These are phyloP conservation scores for Lipophrys pholis DNA, from an alignment of 2,113 vertebrate species.

Conservation along the genomic window DNA sequence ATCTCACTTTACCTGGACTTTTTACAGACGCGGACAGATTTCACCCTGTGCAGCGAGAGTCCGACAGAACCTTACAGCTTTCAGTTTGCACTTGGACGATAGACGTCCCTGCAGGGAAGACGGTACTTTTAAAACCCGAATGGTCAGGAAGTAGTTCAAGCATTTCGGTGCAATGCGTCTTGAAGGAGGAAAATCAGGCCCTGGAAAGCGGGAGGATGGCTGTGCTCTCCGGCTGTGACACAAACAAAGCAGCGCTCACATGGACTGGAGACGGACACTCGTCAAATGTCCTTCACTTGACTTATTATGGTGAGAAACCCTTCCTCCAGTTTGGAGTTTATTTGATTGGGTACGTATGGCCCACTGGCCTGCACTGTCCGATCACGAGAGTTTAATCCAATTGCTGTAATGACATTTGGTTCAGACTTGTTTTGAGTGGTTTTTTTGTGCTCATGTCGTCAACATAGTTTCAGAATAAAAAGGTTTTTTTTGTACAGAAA, in stretches of 20 bases:
- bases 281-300: constrained; percentile 39
- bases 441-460: not conserved
- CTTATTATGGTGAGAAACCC: constrained; percentile 61
- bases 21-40: not conserved
- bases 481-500: constrained; percentile 7
- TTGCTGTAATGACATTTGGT: constrained; percentile 31
- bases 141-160: constrained; percentile 39
- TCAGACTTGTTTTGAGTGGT: not conserved
- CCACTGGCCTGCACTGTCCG: not conserved
- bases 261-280: constrained; percentile 48
- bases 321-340: constrained; percentile 19
- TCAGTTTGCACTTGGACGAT: constrained; percentile 69
- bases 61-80: not conserved
- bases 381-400: constrained; percentile 41
- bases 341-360: constrained; percentile 3
- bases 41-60: not conserved
- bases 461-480: not conserved
- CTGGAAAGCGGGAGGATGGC: constrained; percentile 1
- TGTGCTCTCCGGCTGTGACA: constrained; percentile 57
- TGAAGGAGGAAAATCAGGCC: not conserved
- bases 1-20: constrained; percentile 42
- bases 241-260: constrained; percentile 49
- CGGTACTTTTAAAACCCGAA: constrained; percentile 39
- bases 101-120: constrained; percentile 32
- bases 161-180: constrained; percentile 47